These are phyloP conservation scores for Dendroctonus ponderosae DNA, from an alignment of 1,140 invertebrate genomes.

Conservation along the genomic window DNA sequence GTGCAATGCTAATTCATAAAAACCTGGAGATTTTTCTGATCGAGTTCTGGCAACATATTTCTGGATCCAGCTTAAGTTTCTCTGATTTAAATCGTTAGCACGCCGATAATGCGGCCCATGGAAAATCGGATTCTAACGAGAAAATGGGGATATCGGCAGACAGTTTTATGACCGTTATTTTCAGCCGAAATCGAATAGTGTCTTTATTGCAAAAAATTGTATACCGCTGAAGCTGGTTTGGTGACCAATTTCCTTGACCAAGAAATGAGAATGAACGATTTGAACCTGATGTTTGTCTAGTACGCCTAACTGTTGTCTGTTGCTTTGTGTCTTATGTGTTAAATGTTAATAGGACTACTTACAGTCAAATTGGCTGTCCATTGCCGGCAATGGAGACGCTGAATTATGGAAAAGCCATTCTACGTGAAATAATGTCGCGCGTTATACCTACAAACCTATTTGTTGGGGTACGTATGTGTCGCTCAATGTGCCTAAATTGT, in stretches of 20 bases:
- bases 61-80: slow-evolving; percentile 5
- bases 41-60: slow-evolving; percentile 8
- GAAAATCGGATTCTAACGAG: slow-evolving; percentile 16
- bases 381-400: slow-evolving; percentile 41
- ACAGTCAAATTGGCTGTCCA: slow-evolving; percentile 16
- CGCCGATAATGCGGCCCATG: slow-evolving; percentile 12
- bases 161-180: slow-evolving; percentile 7
- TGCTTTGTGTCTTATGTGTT: slow-evolving; percentile 26
- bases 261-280: not conserved
- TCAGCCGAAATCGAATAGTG: slow-evolving; percentile 11
- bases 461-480: slow-evolving; percentile 39
- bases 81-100: slow-evolving; percentile 20
- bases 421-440: slow-evolving; percentile 44
- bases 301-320: slow-evolving; percentile 11
- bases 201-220: slow-evolving; percentile 14
- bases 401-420: slow-evolving; percentile 44
- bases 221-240: not conserved
- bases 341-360: slow-evolving; percentile 31
- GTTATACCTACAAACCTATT: slow-evolving; percentile 42
- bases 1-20: too few relatives aligned
- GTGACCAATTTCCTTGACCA: not conserved
- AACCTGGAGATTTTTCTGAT: not conserved
- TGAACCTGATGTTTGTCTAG: not conserved
- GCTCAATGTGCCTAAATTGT: not conserved
- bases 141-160: slow-evolving; percentile 21